Evolutionary conservation across 2,113 vertebrate genomes (phyloP).

Genomic region (Halichoerus grypus): DNA sequence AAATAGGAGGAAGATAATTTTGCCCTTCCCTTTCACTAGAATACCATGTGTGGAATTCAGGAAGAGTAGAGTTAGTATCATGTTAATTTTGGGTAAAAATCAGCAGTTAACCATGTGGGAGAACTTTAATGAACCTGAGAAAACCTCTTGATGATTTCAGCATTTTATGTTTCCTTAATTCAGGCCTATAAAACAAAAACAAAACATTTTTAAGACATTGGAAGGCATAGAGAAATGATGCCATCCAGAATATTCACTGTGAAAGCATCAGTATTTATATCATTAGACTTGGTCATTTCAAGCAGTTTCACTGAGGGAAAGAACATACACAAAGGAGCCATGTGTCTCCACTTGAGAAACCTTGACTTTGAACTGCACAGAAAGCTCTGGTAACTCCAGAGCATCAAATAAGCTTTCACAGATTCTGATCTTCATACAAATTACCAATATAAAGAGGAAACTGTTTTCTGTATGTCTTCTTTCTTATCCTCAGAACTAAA

Average conservation of each 20-base stretch:
- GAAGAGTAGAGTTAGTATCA: not conserved
- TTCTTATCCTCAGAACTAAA: constrained; percentile 16
- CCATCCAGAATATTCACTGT: not conserved
- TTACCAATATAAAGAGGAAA: not conserved
- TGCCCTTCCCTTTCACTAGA: not conserved
- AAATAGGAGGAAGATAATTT: not conserved
- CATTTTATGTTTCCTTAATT: not conserved
- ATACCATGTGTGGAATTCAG: not conserved
- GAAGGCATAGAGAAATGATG: not conserved
- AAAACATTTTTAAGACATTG: not conserved
- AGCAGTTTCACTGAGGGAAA: constrained; percentile 5
- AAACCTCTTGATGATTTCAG: not conserved
- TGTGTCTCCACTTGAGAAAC: constrained; percentile 30
- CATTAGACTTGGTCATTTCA: not conserved
- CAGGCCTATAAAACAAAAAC: constrained; percentile 41
- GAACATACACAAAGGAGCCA: not conserved
- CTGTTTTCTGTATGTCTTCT: not conserved
- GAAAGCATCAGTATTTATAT: constrained; percentile 12
- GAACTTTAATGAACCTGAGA: constrained; percentile 19
- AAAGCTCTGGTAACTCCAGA: not conserved
- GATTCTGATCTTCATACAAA: not conserved
- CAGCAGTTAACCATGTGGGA: not conserved
- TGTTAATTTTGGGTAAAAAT: constrained; percentile 54
- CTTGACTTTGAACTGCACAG: not conserved
- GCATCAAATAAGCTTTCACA: constrained; percentile 41